Conservation (phyloP, 2,113 vertebrate genomes). For the Phalacrocorax pelagicus region DNA sequence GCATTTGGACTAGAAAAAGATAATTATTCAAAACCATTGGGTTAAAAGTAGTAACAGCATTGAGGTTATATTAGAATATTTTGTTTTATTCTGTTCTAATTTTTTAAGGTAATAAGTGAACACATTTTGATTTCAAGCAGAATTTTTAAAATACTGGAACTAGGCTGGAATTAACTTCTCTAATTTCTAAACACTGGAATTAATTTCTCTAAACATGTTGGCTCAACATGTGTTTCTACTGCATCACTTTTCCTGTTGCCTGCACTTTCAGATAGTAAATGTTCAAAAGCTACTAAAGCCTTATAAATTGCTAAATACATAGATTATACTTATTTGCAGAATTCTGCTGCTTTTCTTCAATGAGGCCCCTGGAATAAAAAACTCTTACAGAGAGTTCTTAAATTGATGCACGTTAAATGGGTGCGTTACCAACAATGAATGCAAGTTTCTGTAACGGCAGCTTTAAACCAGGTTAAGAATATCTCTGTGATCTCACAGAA, state of each 20-base stretch:
- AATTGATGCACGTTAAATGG: not conserved
- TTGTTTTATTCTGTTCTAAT: not conserved
- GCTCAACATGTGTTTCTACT: not conserved
- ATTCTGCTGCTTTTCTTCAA: not conserved
- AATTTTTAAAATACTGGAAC: not conserved
- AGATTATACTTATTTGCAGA: not conserved
- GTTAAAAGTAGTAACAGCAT: not conserved
- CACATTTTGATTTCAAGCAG: not conserved
- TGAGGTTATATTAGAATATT: not conserved
- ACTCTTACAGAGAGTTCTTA: not conserved
- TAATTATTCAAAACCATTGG: not conserved
- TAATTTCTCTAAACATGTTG: not conserved
- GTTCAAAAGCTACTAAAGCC: not conserved
- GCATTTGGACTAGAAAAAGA: not conserved
- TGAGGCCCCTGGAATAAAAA: not conserved
- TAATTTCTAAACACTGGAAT: not conserved
- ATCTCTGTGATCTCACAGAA: not conserved
- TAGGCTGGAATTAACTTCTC: not conserved
- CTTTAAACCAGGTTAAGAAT: not conserved
- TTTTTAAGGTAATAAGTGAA: not conserved
- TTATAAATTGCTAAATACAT: not conserved
- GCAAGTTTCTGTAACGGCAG: not conserved
- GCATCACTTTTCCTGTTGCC: not conserved
- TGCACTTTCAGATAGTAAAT: not conserved
- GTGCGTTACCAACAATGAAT: not conserved